Evolutionary conservation across 1,140 invertebrate genomes (phyloP).

Genomic region (Pissodes strobi): DNA sequence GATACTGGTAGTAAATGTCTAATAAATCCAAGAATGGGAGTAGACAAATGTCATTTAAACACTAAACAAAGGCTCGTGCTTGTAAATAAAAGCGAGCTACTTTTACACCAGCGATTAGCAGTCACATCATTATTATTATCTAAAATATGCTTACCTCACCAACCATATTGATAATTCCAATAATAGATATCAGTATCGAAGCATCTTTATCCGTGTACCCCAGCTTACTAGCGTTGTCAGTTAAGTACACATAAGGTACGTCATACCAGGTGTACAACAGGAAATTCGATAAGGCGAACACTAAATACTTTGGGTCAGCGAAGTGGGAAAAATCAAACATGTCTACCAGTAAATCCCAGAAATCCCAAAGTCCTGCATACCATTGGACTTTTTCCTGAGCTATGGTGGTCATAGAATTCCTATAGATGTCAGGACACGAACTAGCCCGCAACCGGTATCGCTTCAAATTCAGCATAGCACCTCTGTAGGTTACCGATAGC

Average conservation of each 20-base stretch:
- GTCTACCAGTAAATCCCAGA: slow-evolving; percentile 72
- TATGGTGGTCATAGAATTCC: slow-evolving; percentile 86
- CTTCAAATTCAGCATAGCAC: slow-evolving; percentile 85
- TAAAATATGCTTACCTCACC: slow-evolving; percentile 86
- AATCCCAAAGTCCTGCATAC: slow-evolving; percentile 73
- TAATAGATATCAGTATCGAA: slow-evolving; percentile 81
- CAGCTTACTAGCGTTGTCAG: slow-evolving; percentile 73
- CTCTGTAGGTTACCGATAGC: slow-evolving; percentile 79
- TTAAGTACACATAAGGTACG: slow-evolving; percentile 84
- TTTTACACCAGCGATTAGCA: too few relatives aligned
- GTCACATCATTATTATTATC: too few relatives aligned
- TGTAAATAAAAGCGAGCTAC: too few relatives aligned
- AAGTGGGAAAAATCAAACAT: slow-evolving; percentile 83
- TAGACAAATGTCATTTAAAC: too few relatives aligned
- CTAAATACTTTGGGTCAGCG: slow-evolving; percentile 71
- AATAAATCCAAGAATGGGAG: too few relatives aligned
- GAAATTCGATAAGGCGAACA: slow-evolving; percentile 85
- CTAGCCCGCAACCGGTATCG: slow-evolving; percentile 79
- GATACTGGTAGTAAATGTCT: too few relatives aligned
- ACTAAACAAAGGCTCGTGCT: too few relatives aligned
- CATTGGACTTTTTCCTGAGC: slow-evolving; percentile 75
- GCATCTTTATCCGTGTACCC: slow-evolving; percentile 74
- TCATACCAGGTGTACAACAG: slow-evolving; percentile 87
- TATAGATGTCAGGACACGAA: slow-evolving; percentile 85
- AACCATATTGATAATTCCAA: slow-evolving; percentile 83